Conservation (phyloP, 1,140 invertebrate genomes). For the Leptonema lineaticorne region DNA sequence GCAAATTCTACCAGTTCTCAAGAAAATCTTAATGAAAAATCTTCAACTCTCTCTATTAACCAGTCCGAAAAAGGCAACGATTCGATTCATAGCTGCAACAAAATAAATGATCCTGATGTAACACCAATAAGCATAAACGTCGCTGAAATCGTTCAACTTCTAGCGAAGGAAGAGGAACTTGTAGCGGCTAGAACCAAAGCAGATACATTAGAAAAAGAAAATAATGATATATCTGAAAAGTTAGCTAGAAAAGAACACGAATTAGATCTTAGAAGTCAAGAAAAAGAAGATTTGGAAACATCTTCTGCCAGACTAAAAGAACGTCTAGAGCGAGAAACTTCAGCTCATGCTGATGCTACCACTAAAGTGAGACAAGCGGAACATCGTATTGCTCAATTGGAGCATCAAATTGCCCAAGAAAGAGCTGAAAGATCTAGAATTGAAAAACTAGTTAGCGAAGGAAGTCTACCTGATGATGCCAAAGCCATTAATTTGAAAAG, state of each 20-base stretch:
- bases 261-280: slow-evolving; percentile 82
- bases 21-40: slow-evolving; percentile 39
- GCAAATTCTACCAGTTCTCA: slow-evolving; percentile 45
- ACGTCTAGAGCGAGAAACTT: slow-evolving; percentile 86
- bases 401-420: slow-evolving; percentile 73
- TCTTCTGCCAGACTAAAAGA: slow-evolving; percentile 82
- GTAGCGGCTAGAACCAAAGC: slow-evolving; percentile 83
- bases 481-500: slow-evolving; percentile 69
- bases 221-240: slow-evolving; percentile 80
- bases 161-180: slow-evolving; percentile 93
- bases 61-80: slow-evolving; percentile 37
- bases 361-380: slow-evolving; percentile 77
- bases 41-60: slow-evolving; percentile 38
- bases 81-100: slow-evolving; percentile 34
- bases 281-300: slow-evolving; percentile 90
- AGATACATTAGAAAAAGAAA: slow-evolving; percentile 85
- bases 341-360: slow-evolving; percentile 82
- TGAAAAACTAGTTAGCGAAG: slow-evolving; percentile 82
- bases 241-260: slow-evolving; percentile 93
- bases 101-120: slow-evolving; percentile 77
- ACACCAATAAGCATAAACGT: slow-evolving; percentile 88
- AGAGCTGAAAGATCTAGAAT: slow-evolving; percentile 78
- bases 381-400: slow-evolving; percentile 70
- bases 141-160: slow-evolving; percentile 83
- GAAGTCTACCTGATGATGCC: slow-evolving; percentile 89